Evolutionary conservation across 2,797 vertebrate species (phyloP), one percentile per base, ranked within the genome.

Genomic region (Spizella passerina): DNA sequence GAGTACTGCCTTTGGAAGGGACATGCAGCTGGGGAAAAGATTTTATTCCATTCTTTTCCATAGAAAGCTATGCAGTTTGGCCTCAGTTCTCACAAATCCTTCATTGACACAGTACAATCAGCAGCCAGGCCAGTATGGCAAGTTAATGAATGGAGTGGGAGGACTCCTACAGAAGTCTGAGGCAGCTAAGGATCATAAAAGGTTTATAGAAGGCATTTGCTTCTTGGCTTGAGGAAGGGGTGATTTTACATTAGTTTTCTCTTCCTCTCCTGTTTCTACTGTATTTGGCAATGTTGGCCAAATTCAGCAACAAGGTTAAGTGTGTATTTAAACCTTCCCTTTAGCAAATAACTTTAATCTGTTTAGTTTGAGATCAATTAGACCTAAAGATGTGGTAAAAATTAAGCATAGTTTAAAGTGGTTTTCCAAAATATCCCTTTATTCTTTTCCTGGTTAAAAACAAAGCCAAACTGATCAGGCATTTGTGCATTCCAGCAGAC

Each of bases 151-250:
- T 0, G 0, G 32, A 29, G 93, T 93, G 93, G 91, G 79, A 91
- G 89, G 75, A 86, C 85, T 88, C 92, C 86, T 82, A 96, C 95
- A 30, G 89, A 39, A 41, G 84, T 84, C 92, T 92, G 79, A 75
- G 68, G 78, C 77, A 71, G 64, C 93, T 52, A 19, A 75, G 75
- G 34, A 61, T 73, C 76, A n/a, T 30, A 77, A 81, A 64, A 55
- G 69, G 29, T 71, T 92, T 91, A 10, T 15, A 65, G 70, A 90
- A 80, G 68, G 38, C 56, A 21, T 86, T 92, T 92, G 36, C 19
- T 76, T 34, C 43, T 80, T 92, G 81, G 75, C 60, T 77, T 2
- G 44, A 46, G 53, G 24, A 46, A 78, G 32, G 27, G 34, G 34
- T 78, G 71, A 29, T 88, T 94, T 94, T 82, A n/a, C 23, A 24